phyloP scores from a whole-genome alignment of 2,888 invertebrate species.

The Strigamia crassipes region DNA sequence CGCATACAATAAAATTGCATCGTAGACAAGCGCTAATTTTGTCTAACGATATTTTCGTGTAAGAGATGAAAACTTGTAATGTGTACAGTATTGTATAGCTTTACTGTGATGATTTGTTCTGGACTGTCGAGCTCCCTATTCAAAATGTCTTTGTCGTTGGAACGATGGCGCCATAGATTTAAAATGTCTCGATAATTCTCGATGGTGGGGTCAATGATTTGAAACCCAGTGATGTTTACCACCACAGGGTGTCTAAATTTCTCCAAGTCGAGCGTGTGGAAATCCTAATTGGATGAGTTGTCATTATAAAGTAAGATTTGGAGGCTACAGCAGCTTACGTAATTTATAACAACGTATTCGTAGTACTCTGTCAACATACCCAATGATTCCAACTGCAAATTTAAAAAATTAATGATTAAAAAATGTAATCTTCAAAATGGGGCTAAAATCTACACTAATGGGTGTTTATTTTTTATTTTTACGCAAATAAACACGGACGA shows the following conservation, averaged over 20 bases:
- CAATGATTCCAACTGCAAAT: background rate
- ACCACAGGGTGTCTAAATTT: constrained; percentile 48
- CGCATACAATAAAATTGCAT: constrained; percentile 60
- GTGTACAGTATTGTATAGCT: background rate
- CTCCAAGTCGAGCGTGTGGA: constrained; percentile 50
- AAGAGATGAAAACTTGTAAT: background rate
- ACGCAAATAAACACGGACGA: background rate
- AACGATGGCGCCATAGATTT: background rate
- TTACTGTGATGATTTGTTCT: constrained; percentile 7
- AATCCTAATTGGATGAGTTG: constrained; percentile 47
- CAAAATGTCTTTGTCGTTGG: background rate
- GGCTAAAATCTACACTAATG: background rate
- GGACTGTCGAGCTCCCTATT: background rate
- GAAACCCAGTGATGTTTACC: constrained; percentile 51
- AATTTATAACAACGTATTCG: constrained; percentile 34
- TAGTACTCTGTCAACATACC: constrained; percentile 20
- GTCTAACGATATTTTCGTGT: constrained; percentile 54
- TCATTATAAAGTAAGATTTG: background rate
- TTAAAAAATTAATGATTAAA: background rate
- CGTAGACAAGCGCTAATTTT: constrained; percentile 61
- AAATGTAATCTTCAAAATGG: background rate
- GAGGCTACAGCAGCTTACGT: background rate
- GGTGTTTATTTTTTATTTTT: background rate
- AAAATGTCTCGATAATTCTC: constrained; percentile 10
- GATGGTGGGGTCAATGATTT: constrained; percentile 49